A percentile compares a stretch with the other conserved stretches of the same genome.
phyloP scores from a whole-genome alignment of 2,113 vertebrate species.

The Aix galericulata region DNA sequence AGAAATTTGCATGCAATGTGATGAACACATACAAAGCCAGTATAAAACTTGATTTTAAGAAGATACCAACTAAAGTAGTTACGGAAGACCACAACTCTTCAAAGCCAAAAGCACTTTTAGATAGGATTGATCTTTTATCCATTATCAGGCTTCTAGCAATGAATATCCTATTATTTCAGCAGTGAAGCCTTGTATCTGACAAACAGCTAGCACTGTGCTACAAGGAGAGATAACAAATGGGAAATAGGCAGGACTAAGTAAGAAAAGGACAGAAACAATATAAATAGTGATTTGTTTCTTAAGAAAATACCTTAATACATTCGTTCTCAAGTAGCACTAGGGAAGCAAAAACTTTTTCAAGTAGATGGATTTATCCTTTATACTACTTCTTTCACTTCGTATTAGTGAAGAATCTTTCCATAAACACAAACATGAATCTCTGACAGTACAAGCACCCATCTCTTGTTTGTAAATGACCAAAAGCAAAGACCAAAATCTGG shows the following conservation, averaged over 20 bases:
- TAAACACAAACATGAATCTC: background rate
- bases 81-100: background rate
- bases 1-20: background rate
- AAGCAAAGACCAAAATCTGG: background rate
- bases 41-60: background rate
- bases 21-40: background rate
- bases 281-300: background rate
- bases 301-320: background rate
- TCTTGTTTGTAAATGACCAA: background rate
- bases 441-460: background rate
- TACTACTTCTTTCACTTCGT: background rate
- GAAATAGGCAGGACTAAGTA: background rate
- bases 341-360: background rate
- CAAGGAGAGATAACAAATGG: background rate
- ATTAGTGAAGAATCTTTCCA: background rate
- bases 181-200: conserved; percentile 27
- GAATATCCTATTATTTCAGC: conserved; percentile 31
- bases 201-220: background rate
- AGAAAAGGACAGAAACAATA: background rate
- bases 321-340: background rate
- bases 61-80: background rate
- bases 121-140: background rate
- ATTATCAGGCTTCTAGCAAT: conserved; percentile 3
- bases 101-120: conserved; percentile 9
- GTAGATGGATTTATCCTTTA: background rate